Percentiles rank a stretch among this genome's conserved stretches.
Evolutionary conservation across 2,888 invertebrate species (phyloP).

Genomic region (Seladonia tumulorum): DNA sequence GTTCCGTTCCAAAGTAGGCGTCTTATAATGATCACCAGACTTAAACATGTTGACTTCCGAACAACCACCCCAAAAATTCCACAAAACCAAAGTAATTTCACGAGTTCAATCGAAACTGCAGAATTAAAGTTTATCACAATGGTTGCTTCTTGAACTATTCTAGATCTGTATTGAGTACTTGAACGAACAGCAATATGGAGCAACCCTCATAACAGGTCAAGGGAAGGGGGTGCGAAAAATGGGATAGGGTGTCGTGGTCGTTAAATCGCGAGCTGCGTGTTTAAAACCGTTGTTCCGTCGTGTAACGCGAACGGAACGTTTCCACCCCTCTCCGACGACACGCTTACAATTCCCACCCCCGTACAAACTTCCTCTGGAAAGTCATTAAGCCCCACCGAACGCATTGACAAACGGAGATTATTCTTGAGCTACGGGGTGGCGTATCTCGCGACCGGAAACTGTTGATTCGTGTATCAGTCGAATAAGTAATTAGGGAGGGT

Average conservation of each 20-base stretch:
- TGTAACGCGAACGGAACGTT: constrained; percentile 8
- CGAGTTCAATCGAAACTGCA: too few species aligned
- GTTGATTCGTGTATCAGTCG: constrained; percentile 21
- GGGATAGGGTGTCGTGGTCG: background rate
- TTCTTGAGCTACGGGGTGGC: constrained; percentile 8
- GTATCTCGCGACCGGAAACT: background rate
- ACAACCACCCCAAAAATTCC: too few species aligned
- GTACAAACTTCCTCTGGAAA: background rate
- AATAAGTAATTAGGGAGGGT: background rate
- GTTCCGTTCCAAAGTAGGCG: background rate
- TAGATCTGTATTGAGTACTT: too few species aligned
- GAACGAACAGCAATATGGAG: background rate
- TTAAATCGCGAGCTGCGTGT: constrained; percentile 5
- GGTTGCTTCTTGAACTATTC: too few species aligned
- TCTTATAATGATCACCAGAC: background rate
- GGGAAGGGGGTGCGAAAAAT: background rate
- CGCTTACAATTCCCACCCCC: background rate
- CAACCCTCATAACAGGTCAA: background rate
- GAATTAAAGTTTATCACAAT: too few species aligned
- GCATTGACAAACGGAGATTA: constrained; percentile 19
- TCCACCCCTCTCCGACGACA: background rate
- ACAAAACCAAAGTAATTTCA: too few species aligned
- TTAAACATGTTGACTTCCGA: background rate
- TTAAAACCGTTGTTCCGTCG: constrained; percentile 34
- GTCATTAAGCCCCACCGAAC: background rate